Conservation (phyloP, 2,888 invertebrate species). For the Drosophila anomalipes region DNA sequence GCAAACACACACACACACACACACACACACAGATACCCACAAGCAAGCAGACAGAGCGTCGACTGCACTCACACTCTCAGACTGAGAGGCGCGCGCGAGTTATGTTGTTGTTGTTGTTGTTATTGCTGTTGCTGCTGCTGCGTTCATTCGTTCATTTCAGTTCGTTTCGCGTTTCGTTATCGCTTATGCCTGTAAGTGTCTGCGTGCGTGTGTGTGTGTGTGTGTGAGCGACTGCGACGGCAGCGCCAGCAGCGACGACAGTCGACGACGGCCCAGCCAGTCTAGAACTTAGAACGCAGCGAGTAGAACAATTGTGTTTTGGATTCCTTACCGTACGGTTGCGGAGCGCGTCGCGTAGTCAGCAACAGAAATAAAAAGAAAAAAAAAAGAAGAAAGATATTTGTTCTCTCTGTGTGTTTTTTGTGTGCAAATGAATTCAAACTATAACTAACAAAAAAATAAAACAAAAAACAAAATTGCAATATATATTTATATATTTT, state of each 20-base stretch:
- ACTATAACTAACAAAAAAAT: slow-evolving; percentile 16
- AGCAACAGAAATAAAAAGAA: slow-evolving; percentile 30
- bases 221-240: slow-evolving; percentile 34
- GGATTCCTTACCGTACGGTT: slow-evolving; percentile 84
- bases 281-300: slow-evolving; percentile 83
- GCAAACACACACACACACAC: background rate
- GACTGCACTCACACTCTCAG: slow-evolving; percentile 60
- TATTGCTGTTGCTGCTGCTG: slow-evolving; percentile 22
- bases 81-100: slow-evolving; percentile 60
- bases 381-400: slow-evolving; percentile 33
- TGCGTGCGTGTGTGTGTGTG: slow-evolving; percentile 31
- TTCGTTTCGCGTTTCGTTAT: slow-evolving; percentile 61
- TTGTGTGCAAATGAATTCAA: slow-evolving; percentile 58
- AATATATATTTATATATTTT: slow-evolving; percentile 37
- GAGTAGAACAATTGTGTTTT: slow-evolving; percentile 84
- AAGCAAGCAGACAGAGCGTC: slow-evolving; percentile 59
- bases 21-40: slow-evolving; percentile 8
- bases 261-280: slow-evolving; percentile 67
- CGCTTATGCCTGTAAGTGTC: slow-evolving; percentile 24
- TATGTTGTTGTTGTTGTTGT: slow-evolving; percentile 13
- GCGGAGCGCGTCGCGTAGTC: slow-evolving; percentile 77
- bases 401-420: slow-evolving; percentile 43
- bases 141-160: slow-evolving; percentile 61
- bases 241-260: slow-evolving; percentile 44
- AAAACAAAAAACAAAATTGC: slow-evolving; percentile 15